Evolutionary conservation across 2,113 vertebrate species (phyloP).

Genomic region (Salvelinus namaycush): DNA sequence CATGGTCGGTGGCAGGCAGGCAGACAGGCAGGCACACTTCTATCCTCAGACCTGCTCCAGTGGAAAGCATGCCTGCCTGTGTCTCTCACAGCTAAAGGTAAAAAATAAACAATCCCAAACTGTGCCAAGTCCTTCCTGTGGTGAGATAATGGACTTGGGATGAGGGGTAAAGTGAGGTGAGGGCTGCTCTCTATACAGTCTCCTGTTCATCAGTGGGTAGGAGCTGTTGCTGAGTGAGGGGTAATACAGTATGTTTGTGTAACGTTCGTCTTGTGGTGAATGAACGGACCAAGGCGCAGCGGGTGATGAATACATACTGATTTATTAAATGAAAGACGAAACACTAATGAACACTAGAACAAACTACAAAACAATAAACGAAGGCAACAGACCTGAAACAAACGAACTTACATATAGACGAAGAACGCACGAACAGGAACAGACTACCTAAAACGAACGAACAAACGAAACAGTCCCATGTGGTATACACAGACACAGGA

Average conservation of each 20-base stretch:
- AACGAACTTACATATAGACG: too few species aligned
- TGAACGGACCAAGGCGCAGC: too few species aligned
- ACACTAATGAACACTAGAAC: too few species aligned
- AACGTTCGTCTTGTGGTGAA: too few species aligned
- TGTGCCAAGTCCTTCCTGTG: slow-evolving; percentile 27
- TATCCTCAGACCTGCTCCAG: slow-evolving; percentile 27
- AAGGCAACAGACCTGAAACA: too few species aligned
- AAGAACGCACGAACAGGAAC: too few species aligned
- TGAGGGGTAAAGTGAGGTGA: not conserved
- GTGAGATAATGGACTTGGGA: slow-evolving; percentile 17
- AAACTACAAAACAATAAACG: too few species aligned
- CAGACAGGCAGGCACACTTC: slow-evolving; percentile 7
- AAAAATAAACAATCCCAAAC: slow-evolving; percentile 16
- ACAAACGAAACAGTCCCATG: too few species aligned
- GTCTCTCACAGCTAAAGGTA: slow-evolving; percentile 6
- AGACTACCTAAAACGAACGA: too few species aligned
- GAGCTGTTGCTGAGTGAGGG: slow-evolving; percentile 13
- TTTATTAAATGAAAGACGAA: too few species aligned
- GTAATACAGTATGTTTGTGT: not conserved
- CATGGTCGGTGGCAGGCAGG: slow-evolving; percentile 25
- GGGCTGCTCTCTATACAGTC: slow-evolving; percentile 33
- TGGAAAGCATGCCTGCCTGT: slow-evolving; percentile 19
- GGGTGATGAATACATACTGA: too few species aligned
- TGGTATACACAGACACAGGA: too few species aligned
- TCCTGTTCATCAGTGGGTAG: not conserved